These are phyloP conservation scores for Abrostola tripartita DNA, from an alignment of 2,888 invertebrate species.

Conservation along the genomic window DNA sequence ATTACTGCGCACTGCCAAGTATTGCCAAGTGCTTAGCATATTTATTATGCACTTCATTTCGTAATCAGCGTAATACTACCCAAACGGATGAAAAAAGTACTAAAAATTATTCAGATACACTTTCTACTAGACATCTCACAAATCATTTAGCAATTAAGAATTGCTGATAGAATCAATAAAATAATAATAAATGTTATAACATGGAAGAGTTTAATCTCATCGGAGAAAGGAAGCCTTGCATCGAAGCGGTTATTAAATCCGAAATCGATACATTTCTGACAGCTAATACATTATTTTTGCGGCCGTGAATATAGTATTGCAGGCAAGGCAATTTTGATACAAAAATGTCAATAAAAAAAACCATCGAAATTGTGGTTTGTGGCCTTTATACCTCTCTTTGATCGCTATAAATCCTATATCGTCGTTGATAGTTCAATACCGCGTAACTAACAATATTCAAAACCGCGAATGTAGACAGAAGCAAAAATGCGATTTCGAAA, in stretches of 20 bases:
- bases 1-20: constrained; percentile 38
- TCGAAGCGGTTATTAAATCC: constrained; percentile 38
- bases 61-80: constrained; percentile 12
- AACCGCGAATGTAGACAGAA: too few species aligned
- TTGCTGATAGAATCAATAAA: constrained; percentile 7
- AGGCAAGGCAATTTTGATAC: too few species aligned
- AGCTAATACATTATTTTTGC: constrained; percentile 26
- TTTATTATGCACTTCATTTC: constrained; percentile 31
- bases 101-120: background rate
- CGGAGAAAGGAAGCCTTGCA: constrained; percentile 51
- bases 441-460: too few species aligned
- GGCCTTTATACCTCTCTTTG: too few species aligned
- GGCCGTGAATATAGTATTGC: constrained; percentile 21
- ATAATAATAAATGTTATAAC: constrained; percentile 3
- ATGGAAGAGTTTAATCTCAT: constrained; percentile 16
- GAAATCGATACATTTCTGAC: constrained; percentile 41
- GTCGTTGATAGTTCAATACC: too few species aligned
- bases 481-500: too few species aligned
- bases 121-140: background rate
- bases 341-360: too few species aligned
- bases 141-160: background rate
- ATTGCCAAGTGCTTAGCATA: constrained; percentile 31
- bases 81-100: background rate
- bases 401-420: too few species aligned
- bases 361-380: too few species aligned